Evolutionary conservation across 2,797 vertebrate species (phyloP).

Genomic region (Bradypus variegatus): DNA sequence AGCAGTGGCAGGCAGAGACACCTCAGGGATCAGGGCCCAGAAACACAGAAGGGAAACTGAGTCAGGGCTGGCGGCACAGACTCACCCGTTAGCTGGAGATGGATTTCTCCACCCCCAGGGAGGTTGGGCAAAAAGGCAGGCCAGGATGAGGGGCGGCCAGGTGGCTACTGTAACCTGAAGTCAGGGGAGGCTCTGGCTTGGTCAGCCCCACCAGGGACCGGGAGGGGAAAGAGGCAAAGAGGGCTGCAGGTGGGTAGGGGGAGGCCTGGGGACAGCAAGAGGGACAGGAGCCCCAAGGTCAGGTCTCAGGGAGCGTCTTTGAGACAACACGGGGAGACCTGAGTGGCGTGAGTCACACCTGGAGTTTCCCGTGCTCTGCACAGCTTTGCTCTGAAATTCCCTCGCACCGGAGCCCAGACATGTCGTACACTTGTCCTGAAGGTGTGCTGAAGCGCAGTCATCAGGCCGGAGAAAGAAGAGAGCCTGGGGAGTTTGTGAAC

Average conservation of each 20-base stretch:
- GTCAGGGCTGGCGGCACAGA: background rate
- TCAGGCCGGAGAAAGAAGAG: background rate
- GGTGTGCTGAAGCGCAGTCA: background rate
- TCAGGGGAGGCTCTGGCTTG: background rate
- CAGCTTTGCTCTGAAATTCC: background rate
- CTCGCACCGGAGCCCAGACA: background rate
- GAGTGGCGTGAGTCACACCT: background rate
- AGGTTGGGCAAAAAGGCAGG: background rate
- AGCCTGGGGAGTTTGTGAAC: background rate
- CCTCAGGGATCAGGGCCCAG: background rate
- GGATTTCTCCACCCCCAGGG: background rate
- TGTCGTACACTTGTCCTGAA: background rate
- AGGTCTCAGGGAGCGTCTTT: background rate
- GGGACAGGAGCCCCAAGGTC: background rate
- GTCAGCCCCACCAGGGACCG: background rate
- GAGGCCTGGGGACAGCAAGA: background rate
- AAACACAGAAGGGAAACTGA: background rate
- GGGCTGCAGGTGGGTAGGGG: background rate
- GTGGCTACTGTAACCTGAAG: background rate
- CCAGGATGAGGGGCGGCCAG: background rate
- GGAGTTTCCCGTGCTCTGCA: background rate
- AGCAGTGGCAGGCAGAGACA: background rate
- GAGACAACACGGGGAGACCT: background rate
- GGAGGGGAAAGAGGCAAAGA: background rate
- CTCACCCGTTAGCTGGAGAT: background rate